Percentiles rank a stretch among this genome's conserved stretches.
phyloP scores from a whole-genome alignment of 2,797 vertebrate species.

The Esox lucius region DNA sequence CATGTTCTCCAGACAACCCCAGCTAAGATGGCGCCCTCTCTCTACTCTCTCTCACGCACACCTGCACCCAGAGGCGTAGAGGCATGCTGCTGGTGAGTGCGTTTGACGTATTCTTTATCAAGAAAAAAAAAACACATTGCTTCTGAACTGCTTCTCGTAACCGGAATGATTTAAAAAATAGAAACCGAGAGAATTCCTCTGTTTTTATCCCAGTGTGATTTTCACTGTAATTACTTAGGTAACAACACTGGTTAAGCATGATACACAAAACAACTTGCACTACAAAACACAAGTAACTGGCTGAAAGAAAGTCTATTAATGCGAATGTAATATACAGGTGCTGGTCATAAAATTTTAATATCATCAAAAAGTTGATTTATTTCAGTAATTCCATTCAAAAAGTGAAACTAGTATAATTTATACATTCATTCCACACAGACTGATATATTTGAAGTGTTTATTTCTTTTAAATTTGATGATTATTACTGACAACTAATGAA shows the following conservation, averaged over 20 bases:
- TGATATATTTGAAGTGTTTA: too few species aligned
- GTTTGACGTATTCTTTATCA: constrained; percentile 12
- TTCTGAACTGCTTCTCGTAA: background rate
- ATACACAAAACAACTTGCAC: background rate
- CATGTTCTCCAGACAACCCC: background rate
- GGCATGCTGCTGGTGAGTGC: background rate
- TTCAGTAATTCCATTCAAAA: too few species aligned
- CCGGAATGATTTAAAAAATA: too few species aligned
- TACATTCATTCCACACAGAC: too few species aligned
- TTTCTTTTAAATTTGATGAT: too few species aligned
- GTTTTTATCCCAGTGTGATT: background rate
- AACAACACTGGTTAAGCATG: background rate
- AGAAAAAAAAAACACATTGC: constrained; percentile 12
- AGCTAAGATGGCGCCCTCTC: constrained; percentile 15
- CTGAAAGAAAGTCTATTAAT: background rate
- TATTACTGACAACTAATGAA: too few species aligned
- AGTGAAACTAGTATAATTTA: too few species aligned
- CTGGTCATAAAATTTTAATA: too few species aligned
- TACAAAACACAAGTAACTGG: background rate
- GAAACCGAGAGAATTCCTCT: background rate
- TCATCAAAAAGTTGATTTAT: too few species aligned
- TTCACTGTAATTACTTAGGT: too few species aligned
- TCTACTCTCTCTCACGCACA: constrained; percentile 1
- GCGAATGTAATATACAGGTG: background rate
- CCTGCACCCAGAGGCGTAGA: constrained; percentile 10